phyloP scores from a whole-genome alignment of 1,140 invertebrate species.

The Penaeus chinensis region DNA sequence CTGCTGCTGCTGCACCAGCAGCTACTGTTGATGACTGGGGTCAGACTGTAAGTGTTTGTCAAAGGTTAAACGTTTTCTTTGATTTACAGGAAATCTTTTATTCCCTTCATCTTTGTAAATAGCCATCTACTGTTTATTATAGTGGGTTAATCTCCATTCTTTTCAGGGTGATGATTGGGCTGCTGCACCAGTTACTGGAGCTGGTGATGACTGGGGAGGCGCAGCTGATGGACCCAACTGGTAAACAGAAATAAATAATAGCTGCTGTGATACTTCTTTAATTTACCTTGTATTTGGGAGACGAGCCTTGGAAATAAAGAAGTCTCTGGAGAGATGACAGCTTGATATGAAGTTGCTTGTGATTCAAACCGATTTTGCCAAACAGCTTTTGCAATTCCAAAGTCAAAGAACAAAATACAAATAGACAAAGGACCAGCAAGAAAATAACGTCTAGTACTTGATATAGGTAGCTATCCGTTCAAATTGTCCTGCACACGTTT shows the following conservation, averaged over 20 bases:
- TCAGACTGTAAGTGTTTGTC: conserved; percentile 64
- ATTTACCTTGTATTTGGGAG: too few relatives aligned
- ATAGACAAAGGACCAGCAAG: too few relatives aligned
- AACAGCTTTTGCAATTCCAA: too few relatives aligned
- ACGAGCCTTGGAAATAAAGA: too few relatives aligned
- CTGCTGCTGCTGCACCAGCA: conserved; percentile 65
- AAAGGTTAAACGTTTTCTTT: neutral
- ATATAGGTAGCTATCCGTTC: too few relatives aligned
- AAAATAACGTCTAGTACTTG: too few relatives aligned
- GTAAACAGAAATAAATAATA: conserved; percentile 51
- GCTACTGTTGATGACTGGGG: conserved; percentile 75
- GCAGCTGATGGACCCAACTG: conserved; percentile 50
- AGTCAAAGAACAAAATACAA: too few relatives aligned
- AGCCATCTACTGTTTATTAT: neutral
- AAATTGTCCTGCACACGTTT: too few relatives aligned
- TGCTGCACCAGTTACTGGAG: conserved; percentile 47
- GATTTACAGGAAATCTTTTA: neutral
- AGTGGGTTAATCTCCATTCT: neutral
- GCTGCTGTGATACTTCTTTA: too few relatives aligned
- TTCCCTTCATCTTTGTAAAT: neutral
- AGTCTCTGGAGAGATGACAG: too few relatives aligned
- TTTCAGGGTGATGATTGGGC: conserved; percentile 61
- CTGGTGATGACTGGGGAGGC: conserved; percentile 64
- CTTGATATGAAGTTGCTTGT: too few relatives aligned
- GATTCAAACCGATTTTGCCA: too few relatives aligned